Base-by-base conservation (phyloP, 2,113 vertebrate genomes). In the Bufo bufo region DNA sequence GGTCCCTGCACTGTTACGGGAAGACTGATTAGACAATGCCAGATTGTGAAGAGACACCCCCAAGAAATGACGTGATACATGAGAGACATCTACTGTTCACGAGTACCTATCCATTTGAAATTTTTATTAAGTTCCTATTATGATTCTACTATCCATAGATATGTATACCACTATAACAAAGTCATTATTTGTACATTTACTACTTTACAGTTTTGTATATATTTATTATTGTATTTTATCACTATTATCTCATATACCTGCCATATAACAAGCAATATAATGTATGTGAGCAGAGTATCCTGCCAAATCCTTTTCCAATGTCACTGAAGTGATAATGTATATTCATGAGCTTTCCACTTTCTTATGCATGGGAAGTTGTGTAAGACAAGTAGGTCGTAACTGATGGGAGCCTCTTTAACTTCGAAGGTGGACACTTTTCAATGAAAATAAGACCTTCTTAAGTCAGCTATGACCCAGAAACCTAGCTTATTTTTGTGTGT, bases 331-430 rank as follows among this genome's bases (percentile, higher is more conserved):
- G 61, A 23, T 50, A 83, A 83, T 83, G 47, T 65, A 83, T 69
- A 83, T 83, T 83, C 61, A 83, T 80, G 78, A 80, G 54, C 13
- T 43, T 45, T 65, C 20, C 65, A 49, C n/a, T 83, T 83, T 49
- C 52, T 83, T 83, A 83, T 83, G 81, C 81, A 66, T 65, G 12
- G 33, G 12, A 49, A 66, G 81, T 82, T 82, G 16, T 66, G 49
- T 66, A 83, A 83, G 61, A 63, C 61, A 83, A 69, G 45, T 63
- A 83, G 81, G 81, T 83, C 81, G 65, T 69, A 83, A 83, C 47
- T 83, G 61, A 83, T 66, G 59, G 80, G 59, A 79, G 52, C 20
- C 77, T 80, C 23, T 58, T 80, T 43, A 80, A 58, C 54, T 80
- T 58, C 56, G 58, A 80, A 58, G 54, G 77, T 43, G 77, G 56